Percentiles rank a stretch among this genome's conserved stretches.
These are phyloP conservation scores for Drosophila asahinai DNA, from an alignment of 1,140 invertebrate species.

Conservation along the genomic window DNA sequence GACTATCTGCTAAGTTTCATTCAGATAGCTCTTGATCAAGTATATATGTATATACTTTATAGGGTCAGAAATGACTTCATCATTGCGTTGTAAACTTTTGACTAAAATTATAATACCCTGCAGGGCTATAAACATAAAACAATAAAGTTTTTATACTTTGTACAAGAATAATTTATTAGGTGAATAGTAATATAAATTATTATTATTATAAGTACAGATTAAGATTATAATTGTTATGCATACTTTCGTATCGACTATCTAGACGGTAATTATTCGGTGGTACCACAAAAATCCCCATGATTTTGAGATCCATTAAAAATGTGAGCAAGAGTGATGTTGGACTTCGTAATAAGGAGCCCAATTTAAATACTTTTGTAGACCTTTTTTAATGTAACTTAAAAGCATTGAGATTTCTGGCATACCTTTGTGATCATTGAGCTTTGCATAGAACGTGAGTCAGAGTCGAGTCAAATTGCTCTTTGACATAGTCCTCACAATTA, in stretches of 20 bases:
- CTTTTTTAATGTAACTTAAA: background rate
- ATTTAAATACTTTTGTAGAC: background rate
- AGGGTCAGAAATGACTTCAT: too few species aligned
- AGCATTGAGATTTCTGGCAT: background rate
- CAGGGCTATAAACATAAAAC: background rate
- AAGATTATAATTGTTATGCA: constrained; percentile 13
- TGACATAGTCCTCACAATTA: constrained; percentile 44
- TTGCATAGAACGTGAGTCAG: constrained; percentile 15
- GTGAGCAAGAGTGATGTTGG: background rate
- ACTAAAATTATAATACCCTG: too few species aligned
- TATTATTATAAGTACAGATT: constrained; percentile 22
- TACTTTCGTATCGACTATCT: constrained; percentile 7
- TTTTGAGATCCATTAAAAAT: background rate
- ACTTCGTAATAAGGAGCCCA: too few species aligned
- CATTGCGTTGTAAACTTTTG: too few species aligned
- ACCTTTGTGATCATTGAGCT: background rate
- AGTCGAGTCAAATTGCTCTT: constrained; percentile 27
- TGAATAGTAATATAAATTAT: constrained; percentile 20
- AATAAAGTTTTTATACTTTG: constrained; percentile 12
- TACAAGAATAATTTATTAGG: constrained; percentile 47
- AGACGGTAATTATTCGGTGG: background rate
- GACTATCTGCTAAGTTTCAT: too few species aligned
- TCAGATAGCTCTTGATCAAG: too few species aligned
- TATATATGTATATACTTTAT: too few species aligned
- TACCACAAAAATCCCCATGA: background rate